Evolutionary conservation across 2,888 invertebrate genomes (phyloP).

Genomic region (Adelognathus sp.): DNA sequence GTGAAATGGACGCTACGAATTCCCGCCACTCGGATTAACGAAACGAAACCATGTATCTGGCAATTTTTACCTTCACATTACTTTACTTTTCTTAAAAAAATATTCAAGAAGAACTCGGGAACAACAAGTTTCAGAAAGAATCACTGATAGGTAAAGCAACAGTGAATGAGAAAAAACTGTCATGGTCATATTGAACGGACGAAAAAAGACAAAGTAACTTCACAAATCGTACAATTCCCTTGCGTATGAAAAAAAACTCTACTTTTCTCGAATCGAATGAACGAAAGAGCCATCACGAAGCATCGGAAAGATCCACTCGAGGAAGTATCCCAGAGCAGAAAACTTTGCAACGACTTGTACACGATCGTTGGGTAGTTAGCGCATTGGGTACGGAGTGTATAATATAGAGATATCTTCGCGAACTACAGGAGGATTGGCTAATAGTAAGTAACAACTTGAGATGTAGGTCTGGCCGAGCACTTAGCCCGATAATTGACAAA

Average conservation of each 20-base stretch:
- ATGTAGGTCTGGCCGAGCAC: constrained; percentile 77
- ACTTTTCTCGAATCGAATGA: neutral
- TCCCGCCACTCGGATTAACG: no score
- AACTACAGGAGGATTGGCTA: constrained; percentile 49
- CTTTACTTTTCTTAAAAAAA: no score
- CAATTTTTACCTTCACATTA: no score
- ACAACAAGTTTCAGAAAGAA: no score
- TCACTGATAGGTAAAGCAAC: no score
- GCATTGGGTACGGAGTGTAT: neutral
- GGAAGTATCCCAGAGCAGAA: neutral
- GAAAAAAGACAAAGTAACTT: neutral
- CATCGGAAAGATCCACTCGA: neutral
- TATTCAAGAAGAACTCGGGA: no score
- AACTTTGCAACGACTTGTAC: neutral
- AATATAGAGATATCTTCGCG: no score
- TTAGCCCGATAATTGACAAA: constrained; percentile 80
- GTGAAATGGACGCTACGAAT: no score
- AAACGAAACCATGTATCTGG: no score
- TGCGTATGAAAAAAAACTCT: neutral
- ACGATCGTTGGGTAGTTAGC: neutral
- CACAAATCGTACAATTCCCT: neutral
- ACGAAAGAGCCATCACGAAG: neutral
- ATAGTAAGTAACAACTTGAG: constrained; percentile 65
- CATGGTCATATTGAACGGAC: neutral
- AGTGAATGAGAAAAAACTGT: neutral